Evolutionary conservation across 2,888 invertebrate genomes (phyloP), one percentile per base, ranked within the genome.

Genomic region (Luperina nickerlii): DNA sequence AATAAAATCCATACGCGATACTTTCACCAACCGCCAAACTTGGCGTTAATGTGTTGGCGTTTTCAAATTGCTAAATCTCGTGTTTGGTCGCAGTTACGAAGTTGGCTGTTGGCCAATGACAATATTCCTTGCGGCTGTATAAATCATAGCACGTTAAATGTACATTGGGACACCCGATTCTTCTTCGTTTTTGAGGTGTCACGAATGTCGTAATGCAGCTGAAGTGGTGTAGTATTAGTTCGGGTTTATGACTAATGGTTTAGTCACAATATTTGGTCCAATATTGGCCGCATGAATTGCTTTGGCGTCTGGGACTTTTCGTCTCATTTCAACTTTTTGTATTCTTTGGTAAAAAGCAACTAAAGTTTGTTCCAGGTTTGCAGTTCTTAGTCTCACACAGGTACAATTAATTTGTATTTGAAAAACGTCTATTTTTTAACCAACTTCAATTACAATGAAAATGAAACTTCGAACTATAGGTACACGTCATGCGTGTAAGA

Each of bases 61-160:
- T 92, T 92, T 92, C 90, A 91, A 94, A 93, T 93, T 88, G 92
- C 91, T 86, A 87, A 90, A 90, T 94, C 92, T 90, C 93, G 93
- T 94, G 93, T 90, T 90, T 87, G 90, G 90, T 87, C 87, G 93
- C 94, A 92, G 93, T 94, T 94, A 93, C 93, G 81, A 78, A 87
- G 89, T 88, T 94, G 94, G 94, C 93, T 84, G 67, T 79, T 74
- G 76, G 93, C 94, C 94, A 93, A 89, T 84, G 54, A 8, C 45
- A 63, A 87, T 88, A 87, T 87, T 87, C 88, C 90, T 89, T 91
- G 92, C 92, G 91, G 92, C 82, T 83, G 82, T 86, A 88, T 94
- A 94, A 93, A 94, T 94, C 94, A 94, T 92, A 87, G 88, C 86
- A 89, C 88, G 82, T 86, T 87, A 90, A 87, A 86, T 88, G 89